Evolutionary conservation across 2,888 invertebrate genomes (phyloP), one percentile per base, ranked within the genome.

Genomic region (Sericinus montela): DNA sequence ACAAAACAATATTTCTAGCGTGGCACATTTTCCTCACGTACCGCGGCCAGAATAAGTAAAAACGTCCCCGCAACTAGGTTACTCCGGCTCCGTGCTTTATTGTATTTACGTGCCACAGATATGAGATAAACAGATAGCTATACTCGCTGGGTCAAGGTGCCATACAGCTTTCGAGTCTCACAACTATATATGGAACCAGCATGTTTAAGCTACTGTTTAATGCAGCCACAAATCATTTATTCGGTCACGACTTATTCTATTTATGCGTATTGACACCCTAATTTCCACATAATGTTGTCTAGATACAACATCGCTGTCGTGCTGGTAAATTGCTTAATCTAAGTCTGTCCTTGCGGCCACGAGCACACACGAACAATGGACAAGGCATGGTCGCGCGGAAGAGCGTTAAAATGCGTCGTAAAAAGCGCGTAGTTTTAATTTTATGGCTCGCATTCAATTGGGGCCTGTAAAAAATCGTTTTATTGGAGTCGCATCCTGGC

Each of bases 41-140:
- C 48, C 57, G 74, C 76, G 75, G 71, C 63, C 64, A 62, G 81
- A 82, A 84, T 83, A 71, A 76, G 73, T 72, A 82, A 82, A 77
- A 69, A 63, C 59, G 56, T 59, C 54, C 53, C 62, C 67, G 67
- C 74, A 85, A 74, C 75, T 86, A 82, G 85, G 86, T 84, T 86
- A 85, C 70, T 69, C 69, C 62, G 80, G 64, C 72, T 75, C 71
- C 63, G 75, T 80, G 79, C 74, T 86, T 87, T 85, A 87, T 88
- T 87, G 80, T 85, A 67, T 83, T 80, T 85, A 86, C 87, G 87
- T 87, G 87, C 78, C 72, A 74, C 75, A 79, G 82, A 85, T 85
- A 83, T 81, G 78, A 82, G 83, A 83, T 55, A 58, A 55, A 55
- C 57, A 82, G 72, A 77, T 72, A 32, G 11, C 32, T 32, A 76